These are phyloP conservation scores for Lytechinus pictus DNA, from an alignment of 35 echinoderm and acorn worm genomes.

Conservation along the genomic window DNA sequence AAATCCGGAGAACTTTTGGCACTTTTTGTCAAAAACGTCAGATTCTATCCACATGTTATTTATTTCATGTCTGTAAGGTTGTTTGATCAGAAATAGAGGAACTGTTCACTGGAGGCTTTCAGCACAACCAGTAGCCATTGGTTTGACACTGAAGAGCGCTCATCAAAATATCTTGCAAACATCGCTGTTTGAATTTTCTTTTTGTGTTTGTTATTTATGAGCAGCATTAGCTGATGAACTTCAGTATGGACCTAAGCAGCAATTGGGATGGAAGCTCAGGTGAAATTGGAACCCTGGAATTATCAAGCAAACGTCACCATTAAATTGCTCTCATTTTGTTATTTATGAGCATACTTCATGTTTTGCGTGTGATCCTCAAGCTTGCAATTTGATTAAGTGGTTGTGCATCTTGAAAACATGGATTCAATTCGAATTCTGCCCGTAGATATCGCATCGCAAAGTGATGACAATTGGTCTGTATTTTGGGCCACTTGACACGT, in stretches of 20 bases:
- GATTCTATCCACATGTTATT: not conserved
- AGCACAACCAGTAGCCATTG: not conserved
- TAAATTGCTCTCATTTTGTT: not conserved
- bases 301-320: not conserved
- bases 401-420: not conserved
- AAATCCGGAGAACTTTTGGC: not conserved
- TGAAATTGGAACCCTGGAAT: no score
- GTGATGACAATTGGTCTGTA: conserved; percentile 1
- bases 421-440: not conserved
- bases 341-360: not conserved
- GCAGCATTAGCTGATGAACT: not conserved
- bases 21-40: not conserved
- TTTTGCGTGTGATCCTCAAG: not conserved
- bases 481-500: not conserved
- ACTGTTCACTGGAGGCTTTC: not conserved
- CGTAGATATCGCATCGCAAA: not conserved
- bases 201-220: not conserved
- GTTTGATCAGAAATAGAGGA: not conserved
- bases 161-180: no score
- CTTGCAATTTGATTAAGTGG: not conserved
- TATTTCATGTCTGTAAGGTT: not conserved
- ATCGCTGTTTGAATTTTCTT: no score
- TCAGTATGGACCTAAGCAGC: no score
- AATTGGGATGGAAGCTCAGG: no score
- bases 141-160: not conserved